Evolutionary conservation across 2,113 vertebrate species (phyloP).

Genomic region (Pelmatolapia mariae): DNA sequence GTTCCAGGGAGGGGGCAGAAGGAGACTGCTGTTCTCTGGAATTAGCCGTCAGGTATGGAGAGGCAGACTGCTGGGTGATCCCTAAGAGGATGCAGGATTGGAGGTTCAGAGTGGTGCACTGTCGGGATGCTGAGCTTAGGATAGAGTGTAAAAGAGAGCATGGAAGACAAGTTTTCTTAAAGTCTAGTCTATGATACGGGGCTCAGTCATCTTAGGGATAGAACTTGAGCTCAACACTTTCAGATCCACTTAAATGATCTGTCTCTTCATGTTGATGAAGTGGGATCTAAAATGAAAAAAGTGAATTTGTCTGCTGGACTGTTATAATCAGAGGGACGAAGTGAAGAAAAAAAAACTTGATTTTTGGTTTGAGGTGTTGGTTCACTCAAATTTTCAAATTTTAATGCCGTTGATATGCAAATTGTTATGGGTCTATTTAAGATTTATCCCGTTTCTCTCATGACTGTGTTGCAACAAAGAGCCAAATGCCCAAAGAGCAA

Average conservation of each 20-base stretch:
- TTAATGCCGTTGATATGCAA: background rate
- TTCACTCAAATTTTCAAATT: background rate
- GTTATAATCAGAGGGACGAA: background rate
- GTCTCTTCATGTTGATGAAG: slow-evolving; percentile 7
- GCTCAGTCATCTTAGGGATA: slow-evolving; percentile 33
- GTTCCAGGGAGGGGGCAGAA: slow-evolving; percentile 54
- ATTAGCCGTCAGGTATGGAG: slow-evolving; percentile 61
- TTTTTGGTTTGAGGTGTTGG: background rate
- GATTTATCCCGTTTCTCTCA: background rate
- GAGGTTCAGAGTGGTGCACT: slow-evolving; percentile 1
- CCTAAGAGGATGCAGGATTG: slow-evolving; percentile 33
- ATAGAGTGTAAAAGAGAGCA: background rate
- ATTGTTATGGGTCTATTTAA: background rate
- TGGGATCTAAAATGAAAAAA: background rate
- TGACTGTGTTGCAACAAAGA: background rate
- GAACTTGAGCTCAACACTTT: slow-evolving; percentile 8
- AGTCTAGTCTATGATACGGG: background rate
- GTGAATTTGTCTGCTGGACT: background rate
- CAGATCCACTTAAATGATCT: slow-evolving; percentile 20
- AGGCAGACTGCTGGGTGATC: slow-evolving; percentile 11
- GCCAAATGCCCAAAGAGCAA: background rate
- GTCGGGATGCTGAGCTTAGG: slow-evolving; percentile 41
- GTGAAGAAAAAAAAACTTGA: background rate
- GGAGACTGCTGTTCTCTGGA: slow-evolving; percentile 56
- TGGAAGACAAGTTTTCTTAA: slow-evolving; percentile 5